Base-by-base conservation (phyloP, 2,888 invertebrate genomes). In the Glyphotaelius pellucidus region DNA sequence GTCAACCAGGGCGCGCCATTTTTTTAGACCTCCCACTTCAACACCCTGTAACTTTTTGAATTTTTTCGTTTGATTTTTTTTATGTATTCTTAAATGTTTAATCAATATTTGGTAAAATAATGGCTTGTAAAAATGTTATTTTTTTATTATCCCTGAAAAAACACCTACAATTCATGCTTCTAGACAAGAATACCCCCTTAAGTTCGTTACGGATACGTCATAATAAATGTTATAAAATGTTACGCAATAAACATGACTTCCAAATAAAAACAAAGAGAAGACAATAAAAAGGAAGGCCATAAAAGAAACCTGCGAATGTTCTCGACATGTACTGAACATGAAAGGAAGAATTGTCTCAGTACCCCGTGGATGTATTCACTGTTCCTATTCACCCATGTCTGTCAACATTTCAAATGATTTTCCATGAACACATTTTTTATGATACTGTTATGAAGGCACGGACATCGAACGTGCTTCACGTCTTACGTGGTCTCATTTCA, bases 301-400 rank as follows among this genome's bases (percentile, higher is more conserved):
- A 87, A 87, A 87, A 52, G 52, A 30, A 87, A 30, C 31, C 31
- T 19, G 31, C 9, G 31, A 87, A 52, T 86, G 86, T 87, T 87
- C 52, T 87, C 19, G 87, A 52, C 87, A 87, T 52, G n/a, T 87
- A 30, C 32, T 67, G 19, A 87, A 31, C 83, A 38, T n/a, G n/a
- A 67, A 25, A 67, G 7, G n/a, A 67, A 9, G 25, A 25, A n/a
- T 67, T n/a, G 7, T 1, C 19, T 25, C 25, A 7, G 25, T n/a
- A 7, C n/a, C 9, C 67, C 67, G 67, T 9, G 67, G 25, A 67
- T 67, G 67, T 25, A 67, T 67, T 67, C 67, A 67, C 67, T 67
- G n/a, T 67, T 67, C 67, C 67, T 67, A 7, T 67, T 67, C 67
- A 25, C 67, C 9, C 19, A 1, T 2, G 67, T n/a, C n/a, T n/a